Percentiles rank a stretch among this genome's conserved stretches.
Evolutionary conservation across 2,113 vertebrate species (phyloP).

Genomic region (Mandrillus leucophaeus): DNA sequence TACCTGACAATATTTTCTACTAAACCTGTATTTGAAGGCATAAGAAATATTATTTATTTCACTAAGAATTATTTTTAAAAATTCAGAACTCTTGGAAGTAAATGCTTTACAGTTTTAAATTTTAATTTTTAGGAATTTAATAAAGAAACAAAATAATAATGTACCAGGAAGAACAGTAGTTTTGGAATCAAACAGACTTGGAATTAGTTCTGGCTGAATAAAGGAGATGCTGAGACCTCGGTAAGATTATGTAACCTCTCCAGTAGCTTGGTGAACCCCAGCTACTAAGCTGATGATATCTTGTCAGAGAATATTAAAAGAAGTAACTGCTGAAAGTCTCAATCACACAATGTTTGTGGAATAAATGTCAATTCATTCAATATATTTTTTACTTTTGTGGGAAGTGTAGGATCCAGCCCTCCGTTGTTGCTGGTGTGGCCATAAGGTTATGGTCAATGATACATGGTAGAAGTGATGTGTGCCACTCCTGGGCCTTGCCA

Average conservation of each 20-base stretch:
- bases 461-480: not conserved
- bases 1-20: not conserved
- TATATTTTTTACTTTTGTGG: not conserved
- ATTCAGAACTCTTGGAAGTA: not conserved
- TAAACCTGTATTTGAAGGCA: not conserved
- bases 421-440: not conserved
- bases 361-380: not conserved
- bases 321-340: not conserved
- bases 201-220: not conserved
- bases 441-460: not conserved
- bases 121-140: not conserved
- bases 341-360: not conserved
- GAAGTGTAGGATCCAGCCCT: not conserved
- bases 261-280: not conserved
- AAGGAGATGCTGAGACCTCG: not conserved
- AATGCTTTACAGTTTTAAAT: not conserved
- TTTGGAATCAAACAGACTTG: not conserved
- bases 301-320: not conserved
- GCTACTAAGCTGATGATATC: not conserved
- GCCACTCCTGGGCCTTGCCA: not conserved
- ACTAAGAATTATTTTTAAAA: not conserved
- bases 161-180: not conserved
- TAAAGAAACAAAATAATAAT: not conserved
- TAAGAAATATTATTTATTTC: not conserved
- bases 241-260: not conserved